These are phyloP conservation scores for Cynopterus sphinx DNA, from an alignment of 2,797 vertebrate species.

Conservation along the genomic window DNA sequence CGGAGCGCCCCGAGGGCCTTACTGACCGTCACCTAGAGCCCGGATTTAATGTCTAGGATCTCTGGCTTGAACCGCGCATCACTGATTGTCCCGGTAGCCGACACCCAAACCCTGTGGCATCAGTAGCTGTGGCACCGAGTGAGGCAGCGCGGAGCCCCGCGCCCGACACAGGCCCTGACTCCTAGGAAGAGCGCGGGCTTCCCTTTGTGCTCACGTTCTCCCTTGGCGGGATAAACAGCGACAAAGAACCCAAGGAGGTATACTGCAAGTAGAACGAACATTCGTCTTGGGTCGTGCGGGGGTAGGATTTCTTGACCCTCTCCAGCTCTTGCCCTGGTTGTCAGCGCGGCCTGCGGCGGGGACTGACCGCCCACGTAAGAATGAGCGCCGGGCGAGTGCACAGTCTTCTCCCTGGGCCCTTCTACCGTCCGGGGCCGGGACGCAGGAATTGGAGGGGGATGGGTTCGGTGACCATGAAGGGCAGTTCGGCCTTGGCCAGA, in stretches of 20 bases:
- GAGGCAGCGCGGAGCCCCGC: not conserved
- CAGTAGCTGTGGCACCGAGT: not conserved
- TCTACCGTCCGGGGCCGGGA: not conserved
- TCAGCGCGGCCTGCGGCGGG: not conserved
- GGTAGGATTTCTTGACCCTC: not conserved
- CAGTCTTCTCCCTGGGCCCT: not conserved
- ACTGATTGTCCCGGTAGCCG: not conserved
- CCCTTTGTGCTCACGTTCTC: not conserved
- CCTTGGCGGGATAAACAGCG: not conserved
- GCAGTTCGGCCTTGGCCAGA: not conserved
- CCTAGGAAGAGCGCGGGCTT: not conserved
- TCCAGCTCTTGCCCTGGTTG: not conserved
- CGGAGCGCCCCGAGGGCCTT: accelerated
- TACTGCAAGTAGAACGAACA: not conserved
- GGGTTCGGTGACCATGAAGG: not conserved
- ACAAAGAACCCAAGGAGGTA: not conserved
- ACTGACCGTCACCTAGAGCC: not conserved
- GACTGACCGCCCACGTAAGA: not conserved
- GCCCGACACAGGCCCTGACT: not conserved
- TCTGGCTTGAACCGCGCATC: not conserved
- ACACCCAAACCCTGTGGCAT: not conserved
- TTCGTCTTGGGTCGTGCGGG: not conserved
- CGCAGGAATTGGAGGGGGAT: not conserved
- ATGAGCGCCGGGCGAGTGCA: not conserved
- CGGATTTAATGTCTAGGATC: not conserved